phyloP scores from a whole-genome alignment of 2,113 vertebrate species.

The Cyphomyrus plagiostoma region DNA sequence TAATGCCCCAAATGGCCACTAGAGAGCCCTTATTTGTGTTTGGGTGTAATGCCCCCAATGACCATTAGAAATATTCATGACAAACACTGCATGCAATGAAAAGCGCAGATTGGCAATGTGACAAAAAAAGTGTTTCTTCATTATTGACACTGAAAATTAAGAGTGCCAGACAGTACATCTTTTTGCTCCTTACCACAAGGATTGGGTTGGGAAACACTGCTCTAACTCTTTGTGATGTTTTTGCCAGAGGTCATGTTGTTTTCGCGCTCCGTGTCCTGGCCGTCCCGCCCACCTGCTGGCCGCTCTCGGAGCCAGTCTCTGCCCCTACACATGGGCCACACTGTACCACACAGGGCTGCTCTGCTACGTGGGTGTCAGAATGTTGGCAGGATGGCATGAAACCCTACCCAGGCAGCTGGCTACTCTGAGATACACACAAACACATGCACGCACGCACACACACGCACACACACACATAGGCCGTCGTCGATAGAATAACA shows the following conservation, averaged over 20 bases:
- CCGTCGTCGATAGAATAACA: background rate
- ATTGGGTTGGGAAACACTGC: background rate
- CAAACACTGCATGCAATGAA: background rate
- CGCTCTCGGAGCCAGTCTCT: background rate
- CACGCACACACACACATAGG: background rate
- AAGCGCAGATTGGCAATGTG: background rate
- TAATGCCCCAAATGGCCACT: background rate
- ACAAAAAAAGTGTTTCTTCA: background rate
- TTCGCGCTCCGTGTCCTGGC: background rate
- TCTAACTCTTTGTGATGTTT: background rate
- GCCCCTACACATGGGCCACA: background rate
- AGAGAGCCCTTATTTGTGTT: background rate
- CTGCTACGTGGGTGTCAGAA: background rate
- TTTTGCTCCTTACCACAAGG: too few species aligned
- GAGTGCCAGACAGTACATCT: background rate
- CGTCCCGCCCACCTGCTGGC: background rate
- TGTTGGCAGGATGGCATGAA: background rate
- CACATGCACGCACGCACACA: background rate
- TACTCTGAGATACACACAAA: background rate
- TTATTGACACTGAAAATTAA: background rate
- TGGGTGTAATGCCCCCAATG: background rate
- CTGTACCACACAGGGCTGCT: background rate
- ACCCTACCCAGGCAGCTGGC: background rate
- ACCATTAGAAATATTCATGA: background rate
- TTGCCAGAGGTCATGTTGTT: background rate